Conservation (phyloP, 2,888 invertebrate species). For the Mythimna albipuncta region DNA sequence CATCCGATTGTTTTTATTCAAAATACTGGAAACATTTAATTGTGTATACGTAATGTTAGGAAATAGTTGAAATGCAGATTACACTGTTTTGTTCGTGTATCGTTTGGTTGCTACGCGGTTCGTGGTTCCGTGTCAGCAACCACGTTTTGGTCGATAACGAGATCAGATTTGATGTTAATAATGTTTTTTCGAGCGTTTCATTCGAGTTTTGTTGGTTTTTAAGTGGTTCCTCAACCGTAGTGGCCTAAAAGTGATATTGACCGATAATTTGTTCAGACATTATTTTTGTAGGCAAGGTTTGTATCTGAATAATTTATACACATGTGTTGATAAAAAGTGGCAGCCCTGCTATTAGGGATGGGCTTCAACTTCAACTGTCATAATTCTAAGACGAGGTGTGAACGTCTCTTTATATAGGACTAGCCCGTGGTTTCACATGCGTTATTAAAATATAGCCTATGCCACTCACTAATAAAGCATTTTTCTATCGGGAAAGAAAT, state of each 20-base stretch:
- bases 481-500: no score
- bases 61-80: slow-evolving; percentile 73
- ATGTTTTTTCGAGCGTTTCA: slow-evolving; percentile 67
- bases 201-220: slow-evolving; percentile 64
- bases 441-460: no score
- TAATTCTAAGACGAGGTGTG: slow-evolving; percentile 9
- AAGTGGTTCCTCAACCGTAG: slow-evolving; percentile 65
- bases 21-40: slow-evolving; percentile 86
- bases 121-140: slow-evolving; percentile 66
- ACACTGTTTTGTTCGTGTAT: slow-evolving; percentile 62
- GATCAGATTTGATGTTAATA: slow-evolving; percentile 67
- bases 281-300: slow-evolving; percentile 48
- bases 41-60: slow-evolving; percentile 79
- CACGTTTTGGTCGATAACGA: slow-evolving; percentile 67
- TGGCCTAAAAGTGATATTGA: slow-evolving; percentile 62
- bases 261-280: slow-evolving; percentile 62
- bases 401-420: neutral
- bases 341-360: slow-evolving; percentile 43
- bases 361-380: slow-evolving; percentile 18
- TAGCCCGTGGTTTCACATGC: no score
- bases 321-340: slow-evolving; percentile 40
- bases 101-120: slow-evolving; percentile 68
- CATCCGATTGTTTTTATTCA: slow-evolving; percentile 88
- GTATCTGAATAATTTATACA: slow-evolving; percentile 49
- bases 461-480: no score